Conservation (phyloP, 2,797 vertebrate species). For the Gallinago nigripennis region DNA sequence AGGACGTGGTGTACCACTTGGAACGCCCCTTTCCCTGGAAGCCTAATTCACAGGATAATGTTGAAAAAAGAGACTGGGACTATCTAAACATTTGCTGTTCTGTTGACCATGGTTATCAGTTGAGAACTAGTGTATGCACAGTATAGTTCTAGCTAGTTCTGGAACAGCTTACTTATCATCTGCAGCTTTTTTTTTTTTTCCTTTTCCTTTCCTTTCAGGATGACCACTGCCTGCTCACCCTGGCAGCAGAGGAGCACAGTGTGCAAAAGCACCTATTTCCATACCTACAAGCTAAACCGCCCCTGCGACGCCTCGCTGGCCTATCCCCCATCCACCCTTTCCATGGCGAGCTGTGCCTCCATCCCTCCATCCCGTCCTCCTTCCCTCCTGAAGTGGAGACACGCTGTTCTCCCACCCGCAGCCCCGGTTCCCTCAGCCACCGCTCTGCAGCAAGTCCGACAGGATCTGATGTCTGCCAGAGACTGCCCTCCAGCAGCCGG, state of each 20-base stretch:
- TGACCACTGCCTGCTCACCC: background rate
- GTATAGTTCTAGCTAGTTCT: background rate
- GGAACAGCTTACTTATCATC: background rate
- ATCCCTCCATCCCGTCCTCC: background rate
- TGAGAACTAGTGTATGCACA: background rate
- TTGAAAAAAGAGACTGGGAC: background rate
- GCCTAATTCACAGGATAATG: background rate
- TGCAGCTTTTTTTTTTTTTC: background rate
- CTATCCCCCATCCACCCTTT: background rate
- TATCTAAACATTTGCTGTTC: background rate
- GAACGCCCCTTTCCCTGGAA: background rate
- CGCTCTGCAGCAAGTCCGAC: background rate
- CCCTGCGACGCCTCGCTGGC: fast-evolving
- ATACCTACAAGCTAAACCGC: background rate
- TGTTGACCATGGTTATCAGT: background rate
- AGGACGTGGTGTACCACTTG: background rate
- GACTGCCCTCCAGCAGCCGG: background rate
- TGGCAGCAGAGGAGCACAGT: background rate
- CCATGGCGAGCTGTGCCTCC: fast-evolving
- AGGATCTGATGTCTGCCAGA: background rate
- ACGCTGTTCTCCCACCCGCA: background rate
- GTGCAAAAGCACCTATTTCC: background rate
- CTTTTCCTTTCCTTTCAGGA: background rate
- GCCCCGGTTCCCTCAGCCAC: background rate
- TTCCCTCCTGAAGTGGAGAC: background rate